phyloP scores from a whole-genome alignment of 2,797 vertebrate genomes.

The Silurus lanzhouensis region DNA sequence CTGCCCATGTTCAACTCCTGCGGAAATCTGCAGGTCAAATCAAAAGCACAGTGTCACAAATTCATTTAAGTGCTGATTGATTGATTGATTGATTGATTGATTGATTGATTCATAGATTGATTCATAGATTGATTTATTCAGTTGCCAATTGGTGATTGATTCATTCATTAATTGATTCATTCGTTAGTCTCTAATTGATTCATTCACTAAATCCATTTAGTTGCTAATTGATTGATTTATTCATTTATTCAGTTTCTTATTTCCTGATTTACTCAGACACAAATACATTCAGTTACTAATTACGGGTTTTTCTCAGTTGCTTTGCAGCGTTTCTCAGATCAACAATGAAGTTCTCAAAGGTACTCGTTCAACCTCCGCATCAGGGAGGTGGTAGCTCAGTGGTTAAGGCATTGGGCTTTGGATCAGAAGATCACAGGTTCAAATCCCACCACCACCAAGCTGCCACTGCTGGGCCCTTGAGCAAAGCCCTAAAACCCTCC shows the following conservation, averaged over 20 bases:
- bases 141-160: neutral
- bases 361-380: no score
- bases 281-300: neutral
- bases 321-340: no score
- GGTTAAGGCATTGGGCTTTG: no score
- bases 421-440: no score
- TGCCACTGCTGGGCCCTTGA: no score
- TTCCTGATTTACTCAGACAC: neutral
- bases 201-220: neutral
- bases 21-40: conserved; percentile 84
- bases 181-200: neutral
- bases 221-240: neutral
- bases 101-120: neutral
- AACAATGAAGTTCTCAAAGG: no score
- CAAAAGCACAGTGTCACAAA: fast-evolving
- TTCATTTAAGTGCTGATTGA: neutral
- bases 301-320: no score
- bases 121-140: neutral
- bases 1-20: conserved; percentile 94
- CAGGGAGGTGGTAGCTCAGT: no score
- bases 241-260: neutral
- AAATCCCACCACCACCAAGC: no score
- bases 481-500: no score
- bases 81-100: neutral
- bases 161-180: neutral